Evolutionary conservation across 1,140 invertebrate genomes (phyloP), one percentile per base, ranked within the genome.

Genomic region (Euwallacea similis): DNA sequence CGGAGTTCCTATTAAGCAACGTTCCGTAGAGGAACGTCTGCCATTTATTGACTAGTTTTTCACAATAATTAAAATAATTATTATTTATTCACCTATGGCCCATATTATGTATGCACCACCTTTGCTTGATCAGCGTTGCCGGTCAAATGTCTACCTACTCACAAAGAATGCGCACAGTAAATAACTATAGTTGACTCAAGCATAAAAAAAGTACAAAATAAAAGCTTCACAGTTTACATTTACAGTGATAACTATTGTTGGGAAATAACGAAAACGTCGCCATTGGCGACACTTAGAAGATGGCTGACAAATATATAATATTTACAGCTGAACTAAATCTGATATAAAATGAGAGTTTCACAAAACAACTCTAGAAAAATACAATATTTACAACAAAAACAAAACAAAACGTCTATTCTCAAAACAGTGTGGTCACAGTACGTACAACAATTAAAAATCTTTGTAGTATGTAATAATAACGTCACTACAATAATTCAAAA

Each of bases 1-100:
- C 80, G 80, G 78, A 82, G 81, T 82, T 82, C 81, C 81, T 82
- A 81, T 81, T 73, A 68, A 76, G 55, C 71, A 64, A 72, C 62
- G 65, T 67, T 15, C 56, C 16, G 33, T 33, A 42, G 41, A 72
- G 44, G 79, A 77, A 77, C 76, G 76, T 73, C 64, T 71, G 70
- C 69, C 53, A 71, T 76, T 59, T 77, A 77, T 79, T 82, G 80
- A 82, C 79, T 82, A 82, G 80, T 77, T 79, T 81, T 78, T 72
- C 76, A 75, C 66, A 64, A 76, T 75, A 62, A 69, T 68, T 33
- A 69, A 72, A 75, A 68, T 46, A 72, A 73, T 72, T 69, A 72
- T 69, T 69, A 68, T 65, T 74, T 64, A 65, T 66, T 66, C 69
- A 74, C 72, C 73, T 73, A 73, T 71, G 76, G 74, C 72, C 74